Conservation (phyloP, 2,888 invertebrate species). For the Acanthosepion lycidas region DNA sequence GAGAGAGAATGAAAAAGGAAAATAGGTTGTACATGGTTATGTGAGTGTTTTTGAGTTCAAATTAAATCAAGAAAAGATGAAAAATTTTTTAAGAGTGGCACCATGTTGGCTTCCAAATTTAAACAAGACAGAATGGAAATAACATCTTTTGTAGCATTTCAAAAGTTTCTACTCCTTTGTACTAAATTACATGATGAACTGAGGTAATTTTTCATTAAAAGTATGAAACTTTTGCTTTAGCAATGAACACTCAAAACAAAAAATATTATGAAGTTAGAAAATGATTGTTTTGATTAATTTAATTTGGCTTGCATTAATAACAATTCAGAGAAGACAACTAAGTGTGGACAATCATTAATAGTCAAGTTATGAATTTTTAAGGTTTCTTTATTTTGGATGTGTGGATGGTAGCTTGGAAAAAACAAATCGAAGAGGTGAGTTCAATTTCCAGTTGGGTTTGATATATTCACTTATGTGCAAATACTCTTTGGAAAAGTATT, state of each 20-base stretch:
- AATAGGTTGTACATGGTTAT: not conserved
- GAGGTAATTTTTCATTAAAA: not conserved
- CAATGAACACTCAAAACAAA: not conserved
- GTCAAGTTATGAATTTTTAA: not conserved
- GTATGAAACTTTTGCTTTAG: not conserved
- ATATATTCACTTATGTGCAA: too few species aligned
- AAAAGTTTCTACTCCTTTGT: not conserved
- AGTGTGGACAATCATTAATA: not conserved
- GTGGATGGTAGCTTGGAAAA: not conserved
- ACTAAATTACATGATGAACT: not conserved
- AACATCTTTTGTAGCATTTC: constrained; percentile 10
- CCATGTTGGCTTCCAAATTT: not conserved
- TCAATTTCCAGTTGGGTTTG: too few species aligned
- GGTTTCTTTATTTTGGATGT: not conserved
- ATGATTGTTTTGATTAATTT: not conserved
- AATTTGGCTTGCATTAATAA: not conserved
- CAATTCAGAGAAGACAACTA: not conserved
- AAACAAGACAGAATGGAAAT: not conserved
- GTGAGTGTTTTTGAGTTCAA: not conserved
- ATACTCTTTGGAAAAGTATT: too few species aligned
- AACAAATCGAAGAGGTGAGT: not conserved
- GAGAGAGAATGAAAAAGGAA: not conserved
- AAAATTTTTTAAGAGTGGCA: not conserved
- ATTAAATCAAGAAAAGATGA: not conserved
- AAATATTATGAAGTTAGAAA: not conserved